Percentiles rank a stretch among this genome's conserved stretches.
These are phyloP conservation scores for Drosophila insularis DNA, from an alignment of 1,140 invertebrate species.

Conservation along the genomic window DNA sequence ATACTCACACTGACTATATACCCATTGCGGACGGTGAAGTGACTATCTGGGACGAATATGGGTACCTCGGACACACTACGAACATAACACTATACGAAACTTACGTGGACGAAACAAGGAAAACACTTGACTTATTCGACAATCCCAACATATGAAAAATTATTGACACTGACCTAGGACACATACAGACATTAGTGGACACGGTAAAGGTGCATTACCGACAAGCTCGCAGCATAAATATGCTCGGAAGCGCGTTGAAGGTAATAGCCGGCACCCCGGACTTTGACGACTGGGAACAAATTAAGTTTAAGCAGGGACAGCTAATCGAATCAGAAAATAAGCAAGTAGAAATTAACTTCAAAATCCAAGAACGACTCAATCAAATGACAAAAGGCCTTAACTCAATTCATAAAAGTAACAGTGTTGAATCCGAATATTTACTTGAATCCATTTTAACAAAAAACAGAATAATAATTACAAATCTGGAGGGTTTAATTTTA, in stretches of 20 bases:
- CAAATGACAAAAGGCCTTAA: constrained; percentile 4
- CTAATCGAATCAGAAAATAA: constrained; percentile 25
- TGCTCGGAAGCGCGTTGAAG: too few species aligned
- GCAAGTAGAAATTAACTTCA: constrained; percentile 6
- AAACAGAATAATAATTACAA: constrained; percentile 19
- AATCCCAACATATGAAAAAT: too few species aligned
- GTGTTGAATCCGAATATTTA: constrained; percentile 13
- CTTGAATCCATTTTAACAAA: constrained; percentile 13
- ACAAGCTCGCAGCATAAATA: too few species aligned
- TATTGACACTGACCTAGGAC: too few species aligned
- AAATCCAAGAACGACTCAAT: constrained; percentile 18
- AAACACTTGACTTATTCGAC: too few species aligned
- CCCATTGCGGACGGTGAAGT: constrained; percentile 12
- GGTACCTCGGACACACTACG: constrained; percentile 17
- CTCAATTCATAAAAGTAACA: constrained; percentile 10
- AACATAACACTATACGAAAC: constrained; percentile 20
- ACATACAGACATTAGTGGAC: too few species aligned
- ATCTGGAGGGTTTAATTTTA: constrained; percentile 15
- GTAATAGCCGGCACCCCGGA: too few species aligned
- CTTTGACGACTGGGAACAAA: too few species aligned
- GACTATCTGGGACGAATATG: too few species aligned
- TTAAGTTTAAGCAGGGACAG: too few species aligned
- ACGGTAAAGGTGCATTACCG: too few species aligned
- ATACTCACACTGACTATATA: constrained; percentile 20
- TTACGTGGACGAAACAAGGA: constrained; percentile 16